Evolutionary conservation across 1,140 invertebrate genomes (phyloP).

Genomic region (Prorops nasuta): DNA sequence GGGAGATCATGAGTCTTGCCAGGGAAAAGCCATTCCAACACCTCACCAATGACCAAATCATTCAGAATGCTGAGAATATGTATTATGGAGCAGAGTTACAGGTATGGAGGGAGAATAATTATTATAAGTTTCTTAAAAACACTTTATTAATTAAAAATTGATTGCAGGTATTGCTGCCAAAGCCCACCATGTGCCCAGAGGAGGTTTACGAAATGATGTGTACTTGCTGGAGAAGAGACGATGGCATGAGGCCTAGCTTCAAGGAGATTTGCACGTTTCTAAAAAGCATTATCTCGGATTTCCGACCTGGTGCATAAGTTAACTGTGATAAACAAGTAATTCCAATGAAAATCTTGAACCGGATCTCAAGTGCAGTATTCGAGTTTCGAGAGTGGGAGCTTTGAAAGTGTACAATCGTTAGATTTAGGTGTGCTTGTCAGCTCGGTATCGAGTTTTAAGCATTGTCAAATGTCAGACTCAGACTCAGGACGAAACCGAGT

Average conservation of each 20-base stretch:
- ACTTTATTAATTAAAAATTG: constrained; percentile 14
- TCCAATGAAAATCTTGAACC: no score
- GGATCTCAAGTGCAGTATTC: neutral
- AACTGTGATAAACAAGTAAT: constrained; percentile 45
- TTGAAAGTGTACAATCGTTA: constrained; percentile 50
- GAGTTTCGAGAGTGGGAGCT: constrained; percentile 13
- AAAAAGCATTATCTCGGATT: constrained; percentile 60
- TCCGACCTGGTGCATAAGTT: constrained; percentile 52
- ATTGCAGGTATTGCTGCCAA: constrained; percentile 63
- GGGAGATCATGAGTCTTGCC: constrained; percentile 77
- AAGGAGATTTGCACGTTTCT: constrained; percentile 75
- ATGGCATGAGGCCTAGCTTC: constrained; percentile 68
- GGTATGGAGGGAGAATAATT: constrained; percentile 39
- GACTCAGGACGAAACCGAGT: no score
- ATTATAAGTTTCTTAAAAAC: no score
- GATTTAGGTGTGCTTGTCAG: constrained; percentile 39
- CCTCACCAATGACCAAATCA: constrained; percentile 72
- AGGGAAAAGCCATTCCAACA: constrained; percentile 70
- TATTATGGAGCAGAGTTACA: constrained; percentile 66
- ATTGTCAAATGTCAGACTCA: no score
- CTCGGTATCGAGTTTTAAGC: no score
- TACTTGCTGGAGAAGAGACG: constrained; percentile 75
- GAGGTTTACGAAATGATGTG: constrained; percentile 77
- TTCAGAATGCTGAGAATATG: constrained; percentile 71
- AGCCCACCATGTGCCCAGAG: constrained; percentile 71